These are phyloP conservation scores for Atlantisia rogersi DNA, from an alignment of 2,113 vertebrate species.

Conservation along the genomic window DNA sequence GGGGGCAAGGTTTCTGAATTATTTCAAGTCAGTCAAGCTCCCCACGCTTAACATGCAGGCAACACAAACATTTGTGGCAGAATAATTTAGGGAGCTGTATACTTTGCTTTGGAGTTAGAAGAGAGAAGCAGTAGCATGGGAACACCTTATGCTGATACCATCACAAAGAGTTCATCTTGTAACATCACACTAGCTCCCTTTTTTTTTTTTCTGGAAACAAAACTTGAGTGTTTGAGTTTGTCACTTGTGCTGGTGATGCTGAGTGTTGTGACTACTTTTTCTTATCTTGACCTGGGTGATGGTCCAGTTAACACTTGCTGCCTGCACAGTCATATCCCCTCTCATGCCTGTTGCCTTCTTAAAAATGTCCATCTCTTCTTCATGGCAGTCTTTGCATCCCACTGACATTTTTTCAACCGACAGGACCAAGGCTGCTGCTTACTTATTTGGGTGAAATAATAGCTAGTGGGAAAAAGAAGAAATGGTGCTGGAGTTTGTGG, in stretches of 20 bases:
- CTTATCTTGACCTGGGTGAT: background rate
- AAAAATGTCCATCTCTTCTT: background rate
- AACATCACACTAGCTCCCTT: background rate
- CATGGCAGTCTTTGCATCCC: background rate
- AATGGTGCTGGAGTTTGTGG: background rate
- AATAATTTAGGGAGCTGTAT: background rate
- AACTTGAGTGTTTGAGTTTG: background rate
- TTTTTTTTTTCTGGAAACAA: background rate
- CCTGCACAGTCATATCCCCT: background rate
- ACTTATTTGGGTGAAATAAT: background rate
- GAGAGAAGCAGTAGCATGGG: background rate
- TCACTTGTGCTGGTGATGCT: background rate
- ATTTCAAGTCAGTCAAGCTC: background rate
- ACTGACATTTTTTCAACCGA: background rate
- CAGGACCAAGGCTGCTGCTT: background rate
- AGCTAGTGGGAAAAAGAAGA: background rate
- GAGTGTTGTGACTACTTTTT: background rate
- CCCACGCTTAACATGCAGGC: background rate
- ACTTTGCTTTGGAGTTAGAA: background rate
- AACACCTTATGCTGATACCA: background rate
- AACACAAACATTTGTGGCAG: background rate
- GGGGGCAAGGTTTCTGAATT: background rate
- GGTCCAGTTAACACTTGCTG: background rate
- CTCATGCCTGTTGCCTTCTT: background rate
- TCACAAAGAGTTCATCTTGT: background rate